Percentiles rank a stretch among this genome's conserved stretches.
Conservation (phyloP, 2,888 invertebrate genomes). For the Mystacides longicornis region DNA sequence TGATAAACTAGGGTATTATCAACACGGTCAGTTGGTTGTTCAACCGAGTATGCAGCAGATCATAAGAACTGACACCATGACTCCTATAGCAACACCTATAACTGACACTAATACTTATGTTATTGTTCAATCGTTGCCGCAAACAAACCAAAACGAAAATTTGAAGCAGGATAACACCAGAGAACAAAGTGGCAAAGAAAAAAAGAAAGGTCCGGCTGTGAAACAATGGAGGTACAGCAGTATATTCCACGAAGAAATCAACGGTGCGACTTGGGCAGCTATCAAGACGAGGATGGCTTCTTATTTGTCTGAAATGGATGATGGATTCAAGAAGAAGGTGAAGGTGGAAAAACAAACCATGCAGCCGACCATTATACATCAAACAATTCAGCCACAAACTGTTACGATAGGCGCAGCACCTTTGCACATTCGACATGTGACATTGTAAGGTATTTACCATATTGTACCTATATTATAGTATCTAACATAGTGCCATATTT, state of each 20-base stretch:
- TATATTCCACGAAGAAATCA: slow-evolving; percentile 50
- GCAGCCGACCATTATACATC: slow-evolving; percentile 4
- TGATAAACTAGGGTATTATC: slow-evolving; percentile 39
- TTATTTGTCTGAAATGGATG: slow-evolving; percentile 45
- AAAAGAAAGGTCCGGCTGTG: slow-evolving; percentile 42
- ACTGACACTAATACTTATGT: slow-evolving; percentile 33
- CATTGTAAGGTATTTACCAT: background rate
- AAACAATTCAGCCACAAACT: background rate
- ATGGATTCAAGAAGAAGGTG: slow-evolving; percentile 44
- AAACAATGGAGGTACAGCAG: slow-evolving; percentile 52
- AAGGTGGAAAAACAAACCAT: slow-evolving; percentile 27
- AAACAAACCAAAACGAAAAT: slow-evolving; percentile 30
- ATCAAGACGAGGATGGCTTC: slow-evolving; percentile 48
- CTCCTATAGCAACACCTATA: slow-evolving; percentile 37
- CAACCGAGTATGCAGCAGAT: slow-evolving; percentile 16
- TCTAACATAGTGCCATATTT: slow-evolving; percentile 1
- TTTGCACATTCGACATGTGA: slow-evolving; percentile 1
- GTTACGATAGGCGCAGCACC: slow-evolving; percentile 2
- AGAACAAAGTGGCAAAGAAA: slow-evolving; percentile 34
- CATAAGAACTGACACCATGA: slow-evolving; percentile 37
- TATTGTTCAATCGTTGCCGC: slow-evolving; percentile 25
- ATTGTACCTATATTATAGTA: background rate
- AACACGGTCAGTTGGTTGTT: slow-evolving; percentile 27
- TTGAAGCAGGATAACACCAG: slow-evolving; percentile 29
- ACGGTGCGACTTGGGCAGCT: slow-evolving; percentile 45